Conservation (phyloP, 2,797 vertebrate species). For the Phyllotis vaccarum region DNA sequence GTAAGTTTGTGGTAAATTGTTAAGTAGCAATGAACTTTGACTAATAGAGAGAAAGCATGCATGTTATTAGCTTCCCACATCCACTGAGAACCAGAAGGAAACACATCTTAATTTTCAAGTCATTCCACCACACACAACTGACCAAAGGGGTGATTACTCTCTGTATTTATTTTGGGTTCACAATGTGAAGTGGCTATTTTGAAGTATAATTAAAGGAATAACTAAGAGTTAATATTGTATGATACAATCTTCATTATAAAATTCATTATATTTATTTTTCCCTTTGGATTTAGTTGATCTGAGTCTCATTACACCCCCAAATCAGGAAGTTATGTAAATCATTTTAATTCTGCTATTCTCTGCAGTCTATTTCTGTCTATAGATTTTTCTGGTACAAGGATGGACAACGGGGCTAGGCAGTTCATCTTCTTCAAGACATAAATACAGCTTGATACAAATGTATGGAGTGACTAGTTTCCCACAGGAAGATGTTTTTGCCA, state of each 20-base stretch:
- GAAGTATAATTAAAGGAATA: slow-evolving; percentile 50
- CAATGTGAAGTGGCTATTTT: not conserved
- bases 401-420: not conserved
- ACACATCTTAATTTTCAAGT: not conserved
- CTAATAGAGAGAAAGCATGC: not conserved
- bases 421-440: not conserved
- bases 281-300: not conserved
- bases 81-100: not conserved
- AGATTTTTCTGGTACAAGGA: slow-evolving; percentile 13
- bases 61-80: not conserved
- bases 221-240: slow-evolving; percentile 14
- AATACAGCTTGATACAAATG: not conserved
- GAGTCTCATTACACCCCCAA: not conserved
- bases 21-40: not conserved
- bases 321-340: slow-evolving; percentile 7
- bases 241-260: not conserved
- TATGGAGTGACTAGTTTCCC: not conserved
- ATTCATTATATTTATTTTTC: not conserved
- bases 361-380: slow-evolving; percentile 13
- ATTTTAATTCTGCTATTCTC: not conserved
- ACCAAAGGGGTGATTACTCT: not conserved
- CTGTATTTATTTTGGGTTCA: not conserved
- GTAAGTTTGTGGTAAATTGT: not conserved
- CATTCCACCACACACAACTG: not conserved
- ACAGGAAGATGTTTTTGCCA: not conserved